Evolutionary conservation across 2,113 vertebrate species (phyloP).

Genomic region (chimpanzee (Pan troglodytes)): NHGRI_mPanTro3-v2.1_pri NC_086015.1:154792501-154793000

Average conservation of each 20-base stretch:
- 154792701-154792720: conserved; percentile 19
- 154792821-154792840: conserved; percentile 5
- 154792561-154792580: neutral
- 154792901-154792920: neutral
- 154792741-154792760: neutral
- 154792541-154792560: conserved; percentile 16
- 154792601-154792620: neutral
- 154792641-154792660: neutral
- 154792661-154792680: neutral
- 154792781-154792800: neutral
- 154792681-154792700: conserved; percentile 24
- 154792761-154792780: neutral
- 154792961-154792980: neutral
- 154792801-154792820: neutral
- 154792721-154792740: neutral
- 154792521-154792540: neutral
- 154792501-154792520: neutral
- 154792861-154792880: neutral
- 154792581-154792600: neutral
- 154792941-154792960: neutral
- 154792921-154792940: neutral
- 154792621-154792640: neutral
- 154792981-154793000: neutral
- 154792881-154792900: neutral
- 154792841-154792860: neutral